Evolutionary conservation across 2,113 vertebrate species (phyloP).

Genomic region (Ictidomys tridecemlineatus): DNA sequence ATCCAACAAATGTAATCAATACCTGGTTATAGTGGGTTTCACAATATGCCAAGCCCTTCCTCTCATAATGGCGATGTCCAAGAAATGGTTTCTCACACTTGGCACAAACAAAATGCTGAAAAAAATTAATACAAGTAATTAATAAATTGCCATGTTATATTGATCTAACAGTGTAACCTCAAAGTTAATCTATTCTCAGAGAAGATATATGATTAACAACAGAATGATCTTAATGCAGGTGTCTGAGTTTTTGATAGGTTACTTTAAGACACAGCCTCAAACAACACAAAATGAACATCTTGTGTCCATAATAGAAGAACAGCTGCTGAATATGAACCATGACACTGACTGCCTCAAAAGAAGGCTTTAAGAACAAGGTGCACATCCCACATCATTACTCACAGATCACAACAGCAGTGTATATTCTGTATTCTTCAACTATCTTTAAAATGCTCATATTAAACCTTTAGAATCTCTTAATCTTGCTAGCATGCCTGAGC

Average conservation of each 20-base stretch:
- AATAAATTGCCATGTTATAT: background rate
- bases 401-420: background rate
- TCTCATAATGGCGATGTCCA: slow-evolving; percentile 98
- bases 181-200: background rate
- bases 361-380: background rate
- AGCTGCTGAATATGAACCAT: background rate
- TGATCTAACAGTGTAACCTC: background rate
- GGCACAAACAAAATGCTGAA: slow-evolving; percentile 99
- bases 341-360: background rate
- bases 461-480: background rate
- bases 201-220: background rate
- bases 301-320: background rate
- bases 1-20: slow-evolving; percentile 21
- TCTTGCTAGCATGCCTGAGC: background rate
- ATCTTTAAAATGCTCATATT: background rate
- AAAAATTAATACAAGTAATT: slow-evolving; percentile 74
- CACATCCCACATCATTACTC: background rate
- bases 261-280: background rate
- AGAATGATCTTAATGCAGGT: background rate
- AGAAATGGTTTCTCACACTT: slow-evolving; percentile 99
- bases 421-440: background rate
- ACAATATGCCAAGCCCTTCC: slow-evolving; percentile 98
- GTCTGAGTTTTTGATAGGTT: background rate
- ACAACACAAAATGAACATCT: background rate
- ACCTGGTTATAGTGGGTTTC: slow-evolving; percentile 99